Base-by-base conservation (phyloP, 1,140 invertebrate genomes). In the Glossosoma conforme region DNA sequence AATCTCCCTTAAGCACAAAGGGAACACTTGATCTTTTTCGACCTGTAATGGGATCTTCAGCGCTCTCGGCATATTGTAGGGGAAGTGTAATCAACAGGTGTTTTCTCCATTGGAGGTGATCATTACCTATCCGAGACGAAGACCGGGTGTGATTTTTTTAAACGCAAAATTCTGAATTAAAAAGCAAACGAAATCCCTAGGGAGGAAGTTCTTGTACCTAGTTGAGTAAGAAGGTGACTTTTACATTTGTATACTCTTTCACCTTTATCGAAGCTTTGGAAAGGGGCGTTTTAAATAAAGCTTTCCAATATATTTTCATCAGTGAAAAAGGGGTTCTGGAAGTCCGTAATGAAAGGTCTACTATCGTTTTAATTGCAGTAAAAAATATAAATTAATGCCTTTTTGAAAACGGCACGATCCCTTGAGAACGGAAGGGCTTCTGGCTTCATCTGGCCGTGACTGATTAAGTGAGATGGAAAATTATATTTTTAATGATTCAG, bases 291-390 rank as follows among this genome's bases (percentile, higher is more conserved):
- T 37, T 8, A 28, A 8, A 6, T 8, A 41, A 41, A n/a, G 50
- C 38, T 45, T 52, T 46, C 24, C 19, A 32, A 48, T 37, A 37
- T 47, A 48, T 48, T 46, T 30, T 54, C 47, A 46, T 58, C 38
- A 52, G 46, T 9, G 47, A 15, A 48, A 54, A 54, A 49, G 43
- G 56, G 56, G 45, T 57, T 40, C 47, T 42, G 36, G 46, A 42
- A 51, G n/a, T n/a, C n/a, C n/a, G n/a, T n/a, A 50, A 56, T 42
- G 48, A 56, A 21, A 35, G 45, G 24, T 24, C 33, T 46, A 10
- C 56, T 47, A 54, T 54, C 56, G 43, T 54, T 58, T 58, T 58
- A 58, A 58, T 58, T 58, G 56, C 41, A 35, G 45, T 36, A 58
- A n/a, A n/a, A 58, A 35, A 58, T 54, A 54, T 58, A 54, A 58